Evolutionary conservation across 2,113 vertebrate species (phyloP).

Genomic region (Oostethus manadensis): DNA sequence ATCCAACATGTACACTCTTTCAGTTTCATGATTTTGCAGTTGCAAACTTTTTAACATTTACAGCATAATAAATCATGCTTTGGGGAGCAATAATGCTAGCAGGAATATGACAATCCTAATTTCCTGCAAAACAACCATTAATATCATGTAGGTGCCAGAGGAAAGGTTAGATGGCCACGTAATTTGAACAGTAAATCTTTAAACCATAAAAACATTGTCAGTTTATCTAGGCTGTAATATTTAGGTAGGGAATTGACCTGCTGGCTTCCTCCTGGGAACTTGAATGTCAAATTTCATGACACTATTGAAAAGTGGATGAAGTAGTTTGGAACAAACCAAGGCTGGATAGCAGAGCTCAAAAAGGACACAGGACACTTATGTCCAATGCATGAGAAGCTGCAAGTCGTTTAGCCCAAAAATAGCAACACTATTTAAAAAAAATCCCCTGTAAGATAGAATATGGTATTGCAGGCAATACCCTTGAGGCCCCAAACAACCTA

Average conservation of each 20-base stretch:
- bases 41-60: background rate
- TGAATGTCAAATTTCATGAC: background rate
- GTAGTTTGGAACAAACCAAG: background rate
- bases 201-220: background rate
- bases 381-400: background rate
- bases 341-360: background rate
- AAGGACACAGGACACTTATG: background rate
- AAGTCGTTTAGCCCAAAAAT: too few species aligned
- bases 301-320: background rate
- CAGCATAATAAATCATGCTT: background rate
- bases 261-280: background rate
- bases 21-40: background rate
- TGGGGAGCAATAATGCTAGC: background rate
- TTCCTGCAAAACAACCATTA: slow-evolving; percentile 1
- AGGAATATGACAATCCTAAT: background rate
- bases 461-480: too few species aligned
- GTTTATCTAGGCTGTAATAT: slow-evolving; percentile 2
- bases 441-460: too few species aligned
- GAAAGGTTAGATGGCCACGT: background rate
- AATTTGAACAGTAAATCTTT: background rate
- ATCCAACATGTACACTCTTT: background rate
- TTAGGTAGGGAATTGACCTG: slow-evolving; percentile 1
- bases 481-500: too few species aligned
- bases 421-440: too few species aligned
- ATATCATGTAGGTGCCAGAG: background rate